Evolutionary conservation across 1,140 invertebrate species (phyloP), one percentile per base, ranked within the genome.

Genomic region (Centruroides vittatus): DNA sequence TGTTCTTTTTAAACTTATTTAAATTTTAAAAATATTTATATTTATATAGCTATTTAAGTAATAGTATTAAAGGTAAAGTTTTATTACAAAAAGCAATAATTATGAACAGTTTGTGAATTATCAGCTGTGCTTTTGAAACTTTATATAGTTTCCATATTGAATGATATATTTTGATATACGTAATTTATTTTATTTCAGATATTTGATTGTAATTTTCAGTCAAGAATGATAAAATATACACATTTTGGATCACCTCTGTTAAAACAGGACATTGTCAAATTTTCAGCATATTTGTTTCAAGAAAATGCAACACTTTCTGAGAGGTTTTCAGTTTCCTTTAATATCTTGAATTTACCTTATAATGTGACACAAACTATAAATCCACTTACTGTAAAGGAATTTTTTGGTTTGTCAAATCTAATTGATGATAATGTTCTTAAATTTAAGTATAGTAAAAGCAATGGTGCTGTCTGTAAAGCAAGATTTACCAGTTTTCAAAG

Each of bases 391-490:
- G 48, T 64, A 50, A 61, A 61, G 47, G 62, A 64, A 13, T 64
- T 64, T 52, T 61, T 61, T 58, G 62, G 59, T 6, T 7, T 61
- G 8, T 57, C 59, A 52, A 41, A 61, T 23, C 41, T 56, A 41
- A 61, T 64, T 7, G 56, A 60, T 51, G 59, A 64, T 35, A 13
- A 47, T 34, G 36, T 61, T 13, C 41, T 64, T 11, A 55, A 51
- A 46, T 64, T 64, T 23, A 61, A 61, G 12, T 64, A 52, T 36
- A 64, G 57, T 59, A 53, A 46, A 47, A 58, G 55, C 6, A 59
- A 61, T 47, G 62, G 62, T 4, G 62, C 62, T 35, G n/a, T 61
- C 10, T 65, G 63, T 36, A 61, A 61, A 61, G 53, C 59, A 47
- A 41, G 49, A 59, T 50, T 65, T 50, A 61, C 63, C 23, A 51